These are phyloP conservation scores for Colius striatus DNA, from an alignment of 2,113 vertebrate species.

Conservation along the genomic window DNA sequence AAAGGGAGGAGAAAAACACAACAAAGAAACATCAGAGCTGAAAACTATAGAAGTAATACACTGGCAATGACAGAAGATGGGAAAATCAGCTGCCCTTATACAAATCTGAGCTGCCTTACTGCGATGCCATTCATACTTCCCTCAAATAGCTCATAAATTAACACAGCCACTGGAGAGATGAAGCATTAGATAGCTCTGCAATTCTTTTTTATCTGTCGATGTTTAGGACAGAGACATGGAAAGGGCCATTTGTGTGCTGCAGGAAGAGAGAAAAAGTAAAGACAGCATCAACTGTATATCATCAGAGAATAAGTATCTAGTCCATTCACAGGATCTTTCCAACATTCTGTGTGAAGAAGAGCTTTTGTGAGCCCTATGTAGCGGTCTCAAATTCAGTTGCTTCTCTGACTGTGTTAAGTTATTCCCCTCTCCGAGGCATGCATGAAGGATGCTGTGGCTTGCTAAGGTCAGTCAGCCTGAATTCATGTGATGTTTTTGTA, in stretches of 20 bases:
- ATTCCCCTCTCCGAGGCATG: not conserved
- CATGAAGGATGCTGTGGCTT: not conserved
- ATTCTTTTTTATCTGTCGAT: not conserved
- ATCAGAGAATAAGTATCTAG: not conserved
- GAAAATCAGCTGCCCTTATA: slow-evolving; percentile 1
- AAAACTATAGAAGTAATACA: not conserved
- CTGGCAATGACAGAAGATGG: not conserved
- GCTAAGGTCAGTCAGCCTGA: not conserved
- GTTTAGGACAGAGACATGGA: not conserved
- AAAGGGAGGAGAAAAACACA: accelerated
- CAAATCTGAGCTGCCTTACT: slow-evolving; percentile 18
- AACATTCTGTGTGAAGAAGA: not conserved
- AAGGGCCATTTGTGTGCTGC: not conserved
- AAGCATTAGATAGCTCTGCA: not conserved
- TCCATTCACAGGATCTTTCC: not conserved
- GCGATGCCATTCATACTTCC: slow-evolving; percentile 39
- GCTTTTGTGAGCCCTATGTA: not conserved
- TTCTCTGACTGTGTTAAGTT: slow-evolving; percentile 10
- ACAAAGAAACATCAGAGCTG: not conserved
- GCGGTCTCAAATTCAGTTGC: not conserved
- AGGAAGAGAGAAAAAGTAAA: not conserved
- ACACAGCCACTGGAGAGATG: not conserved
- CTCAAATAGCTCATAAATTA: slow-evolving; percentile 61
- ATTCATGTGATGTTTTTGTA: not conserved
- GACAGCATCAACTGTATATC: not conserved